Percentiles rank a stretch among this genome's conserved stretches.
phyloP scores from a whole-genome alignment of 2,113 vertebrate genomes.

The Hippopotamus amphibius region DNA sequence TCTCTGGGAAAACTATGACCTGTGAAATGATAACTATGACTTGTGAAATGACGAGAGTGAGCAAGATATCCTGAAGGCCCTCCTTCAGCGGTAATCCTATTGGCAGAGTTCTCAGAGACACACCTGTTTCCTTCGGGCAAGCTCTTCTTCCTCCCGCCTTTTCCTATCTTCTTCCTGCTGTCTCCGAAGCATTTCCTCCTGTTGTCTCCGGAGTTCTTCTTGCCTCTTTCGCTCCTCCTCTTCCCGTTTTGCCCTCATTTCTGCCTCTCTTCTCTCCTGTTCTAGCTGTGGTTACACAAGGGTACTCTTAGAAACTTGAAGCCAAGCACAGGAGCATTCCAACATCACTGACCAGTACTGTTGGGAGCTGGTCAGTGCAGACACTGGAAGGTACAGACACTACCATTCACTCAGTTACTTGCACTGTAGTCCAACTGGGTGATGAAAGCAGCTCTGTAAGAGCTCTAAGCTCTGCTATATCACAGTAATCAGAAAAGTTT shows the following conservation, averaged over 20 bases:
- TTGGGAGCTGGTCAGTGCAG: not conserved
- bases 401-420: not conserved
- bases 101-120: not conserved
- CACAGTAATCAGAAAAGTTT: not conserved
- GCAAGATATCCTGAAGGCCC: fast-evolving
- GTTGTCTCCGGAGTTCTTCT: slow-evolving; percentile 90
- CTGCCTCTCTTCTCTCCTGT: slow-evolving; percentile 95
- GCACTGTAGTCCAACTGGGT: too few species aligned
- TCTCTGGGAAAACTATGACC: not conserved
- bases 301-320: not conserved
- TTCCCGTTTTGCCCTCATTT: slow-evolving; percentile 96
- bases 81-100: not conserved
- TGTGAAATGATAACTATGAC: not conserved
- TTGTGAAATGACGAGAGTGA: not conserved
- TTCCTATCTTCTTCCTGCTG: slow-evolving; percentile 96
- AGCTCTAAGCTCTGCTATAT: not conserved
- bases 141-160: slow-evolving; percentile 95
- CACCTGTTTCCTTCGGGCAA: slow-evolving; percentile 97
- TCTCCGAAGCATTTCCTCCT: slow-evolving; percentile 94
- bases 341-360: not conserved
- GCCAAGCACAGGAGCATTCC: not conserved
- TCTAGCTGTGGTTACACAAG: slow-evolving; percentile 90
- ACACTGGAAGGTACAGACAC: not conserved
- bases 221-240: slow-evolving; percentile 96
- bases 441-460: not conserved